These are phyloP conservation scores for Copsychus sechellarum DNA, from an alignment of 2,113 vertebrate genomes.

Conservation along the genomic window DNA sequence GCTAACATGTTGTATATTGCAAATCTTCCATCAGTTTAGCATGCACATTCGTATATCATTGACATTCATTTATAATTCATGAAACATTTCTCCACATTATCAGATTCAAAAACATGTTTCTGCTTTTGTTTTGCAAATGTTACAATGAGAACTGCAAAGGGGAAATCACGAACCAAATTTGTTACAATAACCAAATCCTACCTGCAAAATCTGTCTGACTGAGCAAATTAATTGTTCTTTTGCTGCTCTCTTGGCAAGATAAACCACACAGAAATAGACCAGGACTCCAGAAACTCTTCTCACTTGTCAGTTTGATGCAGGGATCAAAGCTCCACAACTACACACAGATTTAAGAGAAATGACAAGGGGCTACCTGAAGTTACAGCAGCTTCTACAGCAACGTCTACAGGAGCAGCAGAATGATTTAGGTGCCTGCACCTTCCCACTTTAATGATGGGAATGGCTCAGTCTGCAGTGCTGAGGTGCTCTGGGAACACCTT, in stretches of 20 bases:
- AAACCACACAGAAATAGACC: not conserved
- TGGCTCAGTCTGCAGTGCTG: not conserved
- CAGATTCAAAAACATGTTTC: not conserved
- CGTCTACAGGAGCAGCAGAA: not conserved
- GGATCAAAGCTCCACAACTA: not conserved
- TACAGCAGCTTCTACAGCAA: not conserved
- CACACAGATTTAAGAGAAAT: not conserved
- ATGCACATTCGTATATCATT: not conserved
- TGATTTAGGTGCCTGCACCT: not conserved
- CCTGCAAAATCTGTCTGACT: not conserved
- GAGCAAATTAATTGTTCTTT: not conserved
- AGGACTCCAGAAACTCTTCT: not conserved
- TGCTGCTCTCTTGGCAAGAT: not conserved
- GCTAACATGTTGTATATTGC: not conserved
- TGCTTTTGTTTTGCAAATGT: not conserved
- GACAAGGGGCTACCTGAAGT: not conserved
- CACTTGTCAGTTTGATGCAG: not conserved
- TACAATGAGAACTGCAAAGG: not conserved
- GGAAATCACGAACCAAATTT: not conserved
- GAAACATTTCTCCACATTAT: not conserved
- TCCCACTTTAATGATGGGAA: fast-evolving
- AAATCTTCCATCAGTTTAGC: not conserved
- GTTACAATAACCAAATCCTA: not conserved
- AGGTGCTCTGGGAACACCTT: not conserved
- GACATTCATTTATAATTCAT: not conserved